A percentile compares a stretch with the other conserved stretches of the same genome.
phyloP scores from a whole-genome alignment of 2,888 invertebrate genomes.

The Conops quadrifasciatus region DNA sequence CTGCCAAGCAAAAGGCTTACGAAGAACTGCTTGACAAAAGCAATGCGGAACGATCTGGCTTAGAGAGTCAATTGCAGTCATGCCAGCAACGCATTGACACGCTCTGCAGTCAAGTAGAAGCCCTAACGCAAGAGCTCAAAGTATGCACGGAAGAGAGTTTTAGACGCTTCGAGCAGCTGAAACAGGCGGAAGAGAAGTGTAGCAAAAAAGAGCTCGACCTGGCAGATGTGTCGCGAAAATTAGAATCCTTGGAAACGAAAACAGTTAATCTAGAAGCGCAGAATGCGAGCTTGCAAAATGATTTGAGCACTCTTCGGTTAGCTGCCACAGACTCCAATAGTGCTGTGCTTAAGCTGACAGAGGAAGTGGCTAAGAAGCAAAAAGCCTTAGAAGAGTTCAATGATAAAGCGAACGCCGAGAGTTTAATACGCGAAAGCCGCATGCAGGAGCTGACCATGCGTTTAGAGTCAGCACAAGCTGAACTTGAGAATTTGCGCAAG shows the following conservation, averaged over 20 bases:
- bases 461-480: constrained; percentile 46
- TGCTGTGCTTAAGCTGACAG: constrained; percentile 48
- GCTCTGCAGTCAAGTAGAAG: constrained; percentile 52
- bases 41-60: constrained; percentile 51
- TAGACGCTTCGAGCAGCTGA: constrained; percentile 48
- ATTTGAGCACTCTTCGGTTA: constrained; percentile 43
- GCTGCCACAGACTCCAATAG: constrained; percentile 46
- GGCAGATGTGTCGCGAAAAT: constrained; percentile 49
- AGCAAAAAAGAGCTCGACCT: constrained; percentile 51
- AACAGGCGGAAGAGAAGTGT: constrained; percentile 48
- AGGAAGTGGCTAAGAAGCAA: constrained; percentile 48
- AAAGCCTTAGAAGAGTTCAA: constrained; percentile 47
- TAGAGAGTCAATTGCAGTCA: constrained; percentile 52
- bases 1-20: constrained; percentile 69
- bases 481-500: constrained; percentile 40
- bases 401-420: constrained; percentile 49
- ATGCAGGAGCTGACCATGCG: constrained; percentile 51
- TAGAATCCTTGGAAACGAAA: constrained; percentile 47
- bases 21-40: constrained; percentile 67
- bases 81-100: constrained; percentile 51
- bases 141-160: constrained; percentile 48
- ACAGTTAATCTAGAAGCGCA: constrained; percentile 46
- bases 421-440: constrained; percentile 49
- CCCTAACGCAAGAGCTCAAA: constrained; percentile 52
- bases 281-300: constrained; percentile 49